Conservation (phyloP, 2,113 vertebrate species). For the Tinamus guttatus region DNA sequence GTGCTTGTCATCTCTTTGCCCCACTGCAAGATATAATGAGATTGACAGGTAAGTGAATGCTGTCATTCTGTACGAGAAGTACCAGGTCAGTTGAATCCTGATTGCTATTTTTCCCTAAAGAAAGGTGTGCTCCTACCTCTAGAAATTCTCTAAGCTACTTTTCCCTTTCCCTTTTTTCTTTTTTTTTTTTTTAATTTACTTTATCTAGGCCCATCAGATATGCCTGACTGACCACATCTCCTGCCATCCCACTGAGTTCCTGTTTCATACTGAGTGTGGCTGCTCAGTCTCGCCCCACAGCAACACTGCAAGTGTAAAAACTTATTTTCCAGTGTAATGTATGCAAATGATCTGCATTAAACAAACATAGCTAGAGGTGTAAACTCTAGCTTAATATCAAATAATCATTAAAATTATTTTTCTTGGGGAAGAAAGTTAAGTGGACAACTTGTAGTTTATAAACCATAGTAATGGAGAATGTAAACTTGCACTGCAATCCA, state of each 20-base stretch:
- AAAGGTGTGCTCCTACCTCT: background rate
- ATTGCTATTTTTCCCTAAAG: background rate
- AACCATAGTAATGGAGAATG: background rate
- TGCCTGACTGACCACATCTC: background rate
- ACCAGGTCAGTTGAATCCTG: background rate
- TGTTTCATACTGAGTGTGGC: background rate
- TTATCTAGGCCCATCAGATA: background rate
- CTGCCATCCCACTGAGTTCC: background rate
- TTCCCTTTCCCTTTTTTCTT: too few relatives aligned
- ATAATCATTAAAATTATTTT: background rate
- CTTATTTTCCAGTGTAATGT: background rate
- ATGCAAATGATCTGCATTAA: background rate
- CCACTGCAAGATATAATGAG: background rate
- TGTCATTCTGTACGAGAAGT: background rate
- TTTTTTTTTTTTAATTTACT: background rate
- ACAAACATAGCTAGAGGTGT: background rate
- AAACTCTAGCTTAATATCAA: background rate
- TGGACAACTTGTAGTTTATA: background rate
- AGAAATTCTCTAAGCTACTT: background rate
- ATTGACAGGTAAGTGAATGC: background rate
- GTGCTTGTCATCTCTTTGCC: background rate
- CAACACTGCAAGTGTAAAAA: background rate
- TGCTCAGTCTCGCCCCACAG: background rate
- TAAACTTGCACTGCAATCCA: background rate
- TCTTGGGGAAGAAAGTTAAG: fast-evolving